Base-by-base conservation (phyloP, 2,888 invertebrate species). In the Lapara coniferarum region DNA sequence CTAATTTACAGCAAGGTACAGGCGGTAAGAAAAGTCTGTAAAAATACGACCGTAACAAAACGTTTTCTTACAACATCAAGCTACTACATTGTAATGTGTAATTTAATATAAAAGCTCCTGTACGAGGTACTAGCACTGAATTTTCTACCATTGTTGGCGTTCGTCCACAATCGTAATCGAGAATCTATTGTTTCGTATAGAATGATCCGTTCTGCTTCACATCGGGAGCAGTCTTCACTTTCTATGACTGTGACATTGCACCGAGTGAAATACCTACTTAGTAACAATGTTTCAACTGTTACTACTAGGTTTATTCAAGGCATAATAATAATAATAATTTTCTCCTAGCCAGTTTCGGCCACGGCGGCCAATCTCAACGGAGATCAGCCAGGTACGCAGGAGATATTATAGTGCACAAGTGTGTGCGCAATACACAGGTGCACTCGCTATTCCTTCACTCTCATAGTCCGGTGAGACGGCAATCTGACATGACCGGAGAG, bases 161-260 rank as follows among this genome's bases (percentile, higher is more conserved):
- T 68, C 74, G 72, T 72, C 74, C 67, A 72, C 73, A 73, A 68
- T 74, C 73, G 73, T 78, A 74, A 78, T 78, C 76, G 70, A 74
- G 77, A 76, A 63, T 74, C 78, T 71, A 85, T 85, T 83, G 78
- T 78, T 79, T 81, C 71, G 77, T 75, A 79, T 79, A 77, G 78
- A 85, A 83, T 85, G 85, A 87, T 89, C 73, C 89, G 90, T 86
- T 87, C 91, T 88, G 87, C 78, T 91, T 90, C 85, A 85, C 90
- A 91, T 86, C 78, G 82, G 78, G 88, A 80, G 69, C 89, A 85
- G 80, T 83, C 85, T 89, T 91, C 90, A 90, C 91, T 91, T 91
- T 91, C 90, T 89, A 85, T 81, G 85, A 79, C 84, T 80, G 82
- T 83, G 85, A 88, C 86, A 87, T 85, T 85, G 80, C 75, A 74